phyloP scores from a whole-genome alignment of 2,888 invertebrate genomes.

The Celastrina argiolus region DNA sequence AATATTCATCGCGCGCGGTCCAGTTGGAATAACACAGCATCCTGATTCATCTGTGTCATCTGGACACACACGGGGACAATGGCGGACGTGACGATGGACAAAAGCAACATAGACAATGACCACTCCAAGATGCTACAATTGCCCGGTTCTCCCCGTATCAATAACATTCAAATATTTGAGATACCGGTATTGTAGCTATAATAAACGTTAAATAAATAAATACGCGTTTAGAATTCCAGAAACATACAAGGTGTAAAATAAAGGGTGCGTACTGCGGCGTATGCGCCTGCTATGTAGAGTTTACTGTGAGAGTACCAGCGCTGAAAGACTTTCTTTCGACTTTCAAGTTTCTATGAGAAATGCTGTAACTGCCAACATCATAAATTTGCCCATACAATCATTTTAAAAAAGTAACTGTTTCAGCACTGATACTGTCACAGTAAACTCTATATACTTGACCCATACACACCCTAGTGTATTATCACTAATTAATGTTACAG shows the following conservation, averaged over 20 bases:
- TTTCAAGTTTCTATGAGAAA: no score
- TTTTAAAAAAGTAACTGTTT: no score
- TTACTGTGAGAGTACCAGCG: no score
- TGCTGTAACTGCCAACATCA: no score
- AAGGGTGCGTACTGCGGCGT: no score
- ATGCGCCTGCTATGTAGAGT: no score
- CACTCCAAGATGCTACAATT: conserved; percentile 11
- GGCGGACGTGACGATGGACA: conserved; percentile 69
- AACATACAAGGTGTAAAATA: neutral
- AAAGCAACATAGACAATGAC: conserved; percentile 40
- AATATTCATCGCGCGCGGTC: conserved; percentile 51
- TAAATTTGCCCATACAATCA: no score
- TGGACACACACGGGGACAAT: conserved; percentile 39
- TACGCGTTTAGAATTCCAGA: neutral
- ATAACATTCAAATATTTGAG: conserved; percentile 11
- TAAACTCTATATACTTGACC: no score
- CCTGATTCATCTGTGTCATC: conserved; percentile 48
- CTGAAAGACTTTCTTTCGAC: no score
- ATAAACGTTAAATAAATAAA: neutral
- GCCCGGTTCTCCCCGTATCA: conserved; percentile 19
- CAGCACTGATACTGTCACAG: no score
- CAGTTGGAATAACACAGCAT: conserved; percentile 76
- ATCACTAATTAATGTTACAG: no score
- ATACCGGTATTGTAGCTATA: neutral
- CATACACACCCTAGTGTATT: no score